Base-by-base conservation (phyloP, 2,113 vertebrate species). In the Alligator mississippiensis region DNA sequence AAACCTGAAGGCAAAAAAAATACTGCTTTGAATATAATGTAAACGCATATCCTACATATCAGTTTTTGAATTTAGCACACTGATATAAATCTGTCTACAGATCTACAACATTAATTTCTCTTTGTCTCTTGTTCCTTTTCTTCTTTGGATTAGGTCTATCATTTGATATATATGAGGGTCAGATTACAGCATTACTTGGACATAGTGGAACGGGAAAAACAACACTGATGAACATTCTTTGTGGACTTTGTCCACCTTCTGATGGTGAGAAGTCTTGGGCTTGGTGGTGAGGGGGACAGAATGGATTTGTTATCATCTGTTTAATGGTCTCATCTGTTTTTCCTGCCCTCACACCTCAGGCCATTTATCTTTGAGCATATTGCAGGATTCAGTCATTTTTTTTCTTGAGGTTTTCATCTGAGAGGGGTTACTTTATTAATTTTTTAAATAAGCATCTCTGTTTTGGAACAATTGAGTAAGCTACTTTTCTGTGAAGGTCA, bases 121-220 rank as follows among this genome's bases (percentile, higher is more conserved):
- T 57, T 77, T 61, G 77, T 15, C 55, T 59, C 27, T 64, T 1
- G 27, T 57, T 1, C 80, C 79, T 47, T 82, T 78, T 90, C 27
- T 79, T 82, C 10, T 88, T 77, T 83, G 63, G 90, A 92, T 25
- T 94, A 99, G 99, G 98, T 96, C 93, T 99, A 93, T 99, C 99
- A 4, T 99, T 99, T 66, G 99, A 99, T 97, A 99, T 99, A 94
- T 99, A 99, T 2, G 99, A 99, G 95, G 99, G 99, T 21, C 99
- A 99, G 96, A 99, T 99, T 90, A 99, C 99, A 0, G 99, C 99
- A 9, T 97, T 99, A 92, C 98, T 99, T 74, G 99, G 99, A 24
- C 99, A 99, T 97, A 99, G 99, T 14, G 99, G 99, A 17, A 99
- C 99, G 0, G 99, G 99, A 14, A 99, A 99, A 96, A 99, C 99